Conservation (phyloP, 92 coral and sea anemone genomes). For the Chrysogorgia sp. region DNA sequence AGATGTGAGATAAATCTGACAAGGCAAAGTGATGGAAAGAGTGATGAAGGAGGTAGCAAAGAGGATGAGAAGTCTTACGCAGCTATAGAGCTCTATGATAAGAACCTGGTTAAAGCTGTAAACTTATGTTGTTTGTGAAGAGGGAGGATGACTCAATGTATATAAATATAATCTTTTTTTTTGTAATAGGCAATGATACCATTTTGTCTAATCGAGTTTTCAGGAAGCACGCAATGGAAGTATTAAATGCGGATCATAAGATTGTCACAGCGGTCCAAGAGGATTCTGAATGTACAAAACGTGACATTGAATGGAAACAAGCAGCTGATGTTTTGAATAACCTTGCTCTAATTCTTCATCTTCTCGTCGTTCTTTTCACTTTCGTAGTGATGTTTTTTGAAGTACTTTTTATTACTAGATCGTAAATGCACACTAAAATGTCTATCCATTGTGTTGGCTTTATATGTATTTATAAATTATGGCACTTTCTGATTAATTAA, state of each 20-base stretch:
- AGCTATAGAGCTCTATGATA: too few relatives aligned
- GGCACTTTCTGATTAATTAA: too few relatives aligned
- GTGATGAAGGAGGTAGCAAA: too few relatives aligned
- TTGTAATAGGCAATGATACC: neutral
- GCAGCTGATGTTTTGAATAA: conserved; percentile 37
- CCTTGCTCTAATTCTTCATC: conserved; percentile 27
- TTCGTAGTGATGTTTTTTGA: conserved; percentile 36
- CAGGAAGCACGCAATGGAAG: neutral
- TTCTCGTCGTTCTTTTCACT: conserved; percentile 24
- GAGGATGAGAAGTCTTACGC: too few relatives aligned
- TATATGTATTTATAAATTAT: too few relatives aligned
- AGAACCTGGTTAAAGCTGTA: too few relatives aligned
- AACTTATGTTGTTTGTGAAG: too few relatives aligned
- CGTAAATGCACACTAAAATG: neutral
- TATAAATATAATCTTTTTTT: too few relatives aligned
- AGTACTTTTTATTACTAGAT: conserved; percentile 34
- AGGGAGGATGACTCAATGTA: too few relatives aligned
- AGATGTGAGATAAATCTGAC: too few relatives aligned
- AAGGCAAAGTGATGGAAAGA: too few relatives aligned
- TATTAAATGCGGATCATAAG: neutral
- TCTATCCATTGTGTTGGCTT: too few relatives aligned
- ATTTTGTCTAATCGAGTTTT: neutral
- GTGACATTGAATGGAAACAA: conserved; percentile 41
- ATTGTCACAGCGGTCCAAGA: conserved; percentile 9
- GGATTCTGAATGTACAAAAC: neutral